Base-by-base conservation (phyloP, 2,113 vertebrate genomes). In the Caracal caracal region DNA sequence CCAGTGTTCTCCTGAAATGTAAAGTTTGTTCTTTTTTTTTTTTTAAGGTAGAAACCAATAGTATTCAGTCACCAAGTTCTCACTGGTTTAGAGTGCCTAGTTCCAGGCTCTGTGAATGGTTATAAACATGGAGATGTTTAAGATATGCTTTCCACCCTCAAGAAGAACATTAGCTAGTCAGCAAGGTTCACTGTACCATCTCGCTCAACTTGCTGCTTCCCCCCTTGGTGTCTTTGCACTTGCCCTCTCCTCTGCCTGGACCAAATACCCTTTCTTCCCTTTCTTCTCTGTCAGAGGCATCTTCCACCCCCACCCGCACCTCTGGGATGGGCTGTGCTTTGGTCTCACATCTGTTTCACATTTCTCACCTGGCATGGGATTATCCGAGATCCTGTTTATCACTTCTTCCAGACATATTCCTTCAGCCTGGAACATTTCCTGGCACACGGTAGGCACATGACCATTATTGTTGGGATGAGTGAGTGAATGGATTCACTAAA, bases 261-360 rank as follows among this genome's bases (percentile, higher is more conserved):
- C 3, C 3, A 20, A n/a, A 49, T 22, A 49, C 17, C 2, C 22
- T 63, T 13, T 40, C 3, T 33, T 66, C 17, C 12, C 11, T 61
- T 59, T 61, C 35, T 85, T 43, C 51, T 87, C 51, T 37, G 0
- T 15, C 6, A 15, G 61, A 78, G n/a, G 61, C 13, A 3, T 63
- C 19, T 49, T 68, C 76, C 15, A 61, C 1, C 5, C 43, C 30
- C 0, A 30, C 28, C 30, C 89, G 51, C 0, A 1, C 12, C 40
- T 80, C 86, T 40, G n/a, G n/a, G 56, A 59, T 40, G n/a, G 49
- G 81, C 66, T 86, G 28, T 68, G 5, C 94, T 88, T 97, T 61
- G 49, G 22, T 79, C 26, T 35, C 71, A 17, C 53, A 76, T 82
- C 49, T 59, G 26, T 82, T 95, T 89, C 49, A 87, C 24, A n/a